These are phyloP conservation scores for Pelodytes ibericus DNA, from an alignment of 2,797 vertebrate species.

Conservation along the genomic window DNA sequence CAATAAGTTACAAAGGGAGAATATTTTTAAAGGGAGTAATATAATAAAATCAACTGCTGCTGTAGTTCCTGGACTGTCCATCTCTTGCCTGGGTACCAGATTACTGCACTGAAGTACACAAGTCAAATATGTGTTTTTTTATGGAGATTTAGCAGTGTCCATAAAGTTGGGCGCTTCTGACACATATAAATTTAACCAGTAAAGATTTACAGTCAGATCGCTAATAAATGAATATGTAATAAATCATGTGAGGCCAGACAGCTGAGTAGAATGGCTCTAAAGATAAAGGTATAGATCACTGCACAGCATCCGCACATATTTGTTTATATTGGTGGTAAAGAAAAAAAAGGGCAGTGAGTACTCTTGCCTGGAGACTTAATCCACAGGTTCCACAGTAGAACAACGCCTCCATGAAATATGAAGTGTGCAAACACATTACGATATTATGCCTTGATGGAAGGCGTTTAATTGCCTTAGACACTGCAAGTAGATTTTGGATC, in stretches of 20 bases:
- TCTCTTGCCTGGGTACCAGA: background rate
- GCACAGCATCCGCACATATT: background rate
- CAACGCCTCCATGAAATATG: background rate
- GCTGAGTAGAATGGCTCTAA: background rate
- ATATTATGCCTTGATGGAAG: background rate
- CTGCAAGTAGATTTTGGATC: background rate
- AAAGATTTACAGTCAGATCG: background rate
- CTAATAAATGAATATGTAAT: background rate
- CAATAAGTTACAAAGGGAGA: background rate
- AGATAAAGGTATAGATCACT: background rate
- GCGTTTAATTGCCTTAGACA: background rate
- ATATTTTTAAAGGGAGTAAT: background rate
- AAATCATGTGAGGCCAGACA: background rate
- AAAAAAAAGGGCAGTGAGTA: conserved; percentile 1
- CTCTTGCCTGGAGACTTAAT: no score
- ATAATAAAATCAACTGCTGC: background rate
- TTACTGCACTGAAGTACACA: background rate
- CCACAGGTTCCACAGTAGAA: background rate
- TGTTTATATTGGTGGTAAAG: background rate
- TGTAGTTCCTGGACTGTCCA: background rate
- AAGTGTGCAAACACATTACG: background rate
- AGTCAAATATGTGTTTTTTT: background rate
- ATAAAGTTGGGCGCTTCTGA: background rate
- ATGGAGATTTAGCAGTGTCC: no score
- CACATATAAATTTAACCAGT: background rate